Evolutionary conservation across 1,140 invertebrate species (phyloP).

Genomic region (Pissodes strobi): DNA sequence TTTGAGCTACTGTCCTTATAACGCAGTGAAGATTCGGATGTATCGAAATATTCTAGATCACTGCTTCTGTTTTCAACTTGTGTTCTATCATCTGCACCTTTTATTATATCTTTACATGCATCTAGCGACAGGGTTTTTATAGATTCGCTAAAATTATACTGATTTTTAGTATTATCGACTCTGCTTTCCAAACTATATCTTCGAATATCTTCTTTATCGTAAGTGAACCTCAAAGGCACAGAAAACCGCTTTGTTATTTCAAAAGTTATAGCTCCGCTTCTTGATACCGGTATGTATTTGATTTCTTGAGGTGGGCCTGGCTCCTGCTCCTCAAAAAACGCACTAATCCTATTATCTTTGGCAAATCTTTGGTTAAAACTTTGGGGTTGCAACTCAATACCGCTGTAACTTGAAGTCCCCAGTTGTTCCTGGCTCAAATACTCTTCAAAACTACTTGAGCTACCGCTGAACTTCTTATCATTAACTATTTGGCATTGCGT

Average conservation of each 20-base stretch:
- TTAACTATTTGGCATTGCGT: not conserved
- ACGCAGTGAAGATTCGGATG: not conserved
- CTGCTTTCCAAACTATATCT: not conserved
- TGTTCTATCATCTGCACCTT: too few species aligned
- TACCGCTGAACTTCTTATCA: slow-evolving; percentile 13
- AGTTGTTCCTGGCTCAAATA: not conserved
- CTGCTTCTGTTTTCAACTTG: not conserved
- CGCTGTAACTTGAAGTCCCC: not conserved
- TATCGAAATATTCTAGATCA: not conserved
- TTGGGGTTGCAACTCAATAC: not conserved
- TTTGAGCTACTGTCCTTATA: not conserved
- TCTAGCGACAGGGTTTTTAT: not conserved
- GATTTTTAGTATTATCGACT: not conserved
- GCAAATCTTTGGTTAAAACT: slow-evolving; percentile 19
- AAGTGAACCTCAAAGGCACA: not conserved
- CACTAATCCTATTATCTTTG: slow-evolving; percentile 15
- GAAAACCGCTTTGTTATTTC: slow-evolving; percentile 9
- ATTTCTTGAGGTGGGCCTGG: slow-evolving; percentile 12
- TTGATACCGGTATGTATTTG: slow-evolving; percentile 24
- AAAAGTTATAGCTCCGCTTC: not conserved
- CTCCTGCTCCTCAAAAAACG: slow-evolving; percentile 21
- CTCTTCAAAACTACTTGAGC: slow-evolving; percentile 28
- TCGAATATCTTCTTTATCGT: not conserved
- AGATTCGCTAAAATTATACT: not conserved
- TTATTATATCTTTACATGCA: too few species aligned